A percentile compares a stretch with the other conserved stretches of the same genome.
phyloP scores from a whole-genome alignment of 1,140 invertebrate species.

The Diuraphis noxia region DNA sequence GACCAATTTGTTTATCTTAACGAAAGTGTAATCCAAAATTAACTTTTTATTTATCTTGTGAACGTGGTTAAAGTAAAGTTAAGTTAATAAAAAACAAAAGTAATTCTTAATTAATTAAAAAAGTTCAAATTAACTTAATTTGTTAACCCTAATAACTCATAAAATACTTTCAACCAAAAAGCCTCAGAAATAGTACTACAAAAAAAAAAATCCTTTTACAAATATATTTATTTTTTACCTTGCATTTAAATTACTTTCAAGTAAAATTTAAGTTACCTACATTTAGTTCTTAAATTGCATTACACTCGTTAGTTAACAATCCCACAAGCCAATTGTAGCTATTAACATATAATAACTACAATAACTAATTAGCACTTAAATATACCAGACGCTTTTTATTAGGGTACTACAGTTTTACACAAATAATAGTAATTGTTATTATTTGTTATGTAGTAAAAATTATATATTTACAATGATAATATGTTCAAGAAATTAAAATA shows the following conservation, averaged over 20 bases:
- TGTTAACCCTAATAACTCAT: background rate
- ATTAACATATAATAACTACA: background rate
- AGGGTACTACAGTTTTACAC: background rate
- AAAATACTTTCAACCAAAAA: background rate
- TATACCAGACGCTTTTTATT: background rate
- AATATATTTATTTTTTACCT: background rate
- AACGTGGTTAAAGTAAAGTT: background rate
- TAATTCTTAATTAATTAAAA: background rate
- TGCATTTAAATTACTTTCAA: background rate
- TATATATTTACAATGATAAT: background rate
- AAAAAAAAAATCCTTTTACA: background rate
- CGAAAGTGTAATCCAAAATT: background rate
- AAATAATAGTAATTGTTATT: background rate
- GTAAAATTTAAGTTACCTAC: background rate
- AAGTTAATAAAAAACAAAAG: background rate
- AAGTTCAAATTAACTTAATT: conserved; percentile 1
- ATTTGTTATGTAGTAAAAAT: background rate
- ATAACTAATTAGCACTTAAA: too few species aligned
- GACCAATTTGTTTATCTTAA: background rate
- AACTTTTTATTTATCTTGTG: background rate
- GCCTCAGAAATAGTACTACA: background rate
- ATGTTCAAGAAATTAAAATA: background rate
- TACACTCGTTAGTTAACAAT: background rate
- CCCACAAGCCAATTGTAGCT: background rate
- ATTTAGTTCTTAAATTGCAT: background rate